Percentiles rank a stretch among this genome's conserved stretches.
phyloP scores from a whole-genome alignment of 2,113 vertebrate genomes.

The Mobula hypostoma region DNA sequence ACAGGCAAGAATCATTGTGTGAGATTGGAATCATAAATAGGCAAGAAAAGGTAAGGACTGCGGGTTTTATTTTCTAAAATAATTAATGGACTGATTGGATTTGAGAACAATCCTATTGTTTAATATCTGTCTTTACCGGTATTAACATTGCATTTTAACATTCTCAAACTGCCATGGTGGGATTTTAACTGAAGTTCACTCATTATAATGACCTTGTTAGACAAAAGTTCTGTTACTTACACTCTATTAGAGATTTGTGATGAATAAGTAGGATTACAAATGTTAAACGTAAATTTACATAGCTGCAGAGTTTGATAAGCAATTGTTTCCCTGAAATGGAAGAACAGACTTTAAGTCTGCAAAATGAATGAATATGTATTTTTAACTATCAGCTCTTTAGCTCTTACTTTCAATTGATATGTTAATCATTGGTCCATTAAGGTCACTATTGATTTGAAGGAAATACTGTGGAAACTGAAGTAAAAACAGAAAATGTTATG shows the following conservation, averaged over 20 bases:
- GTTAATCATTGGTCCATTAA: neutral
- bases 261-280: neutral
- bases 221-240: neutral
- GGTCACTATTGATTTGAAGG: neutral
- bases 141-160: neutral
- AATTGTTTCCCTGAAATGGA: neutral
- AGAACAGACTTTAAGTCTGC: neutral
- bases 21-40: too few species aligned
- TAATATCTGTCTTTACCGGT: neutral
- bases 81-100: too few species aligned
- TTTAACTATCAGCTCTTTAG: too few species aligned
- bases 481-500: too few species aligned
- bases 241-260: neutral
- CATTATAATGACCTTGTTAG: neutral
- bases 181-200: neutral
- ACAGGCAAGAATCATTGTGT: too few species aligned
- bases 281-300: neutral
- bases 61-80: neutral
- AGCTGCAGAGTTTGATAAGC: neutral
- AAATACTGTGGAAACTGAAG: neutral
- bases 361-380: neutral
- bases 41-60: too few species aligned
- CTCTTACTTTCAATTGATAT: neutral
- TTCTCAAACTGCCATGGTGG: neutral
- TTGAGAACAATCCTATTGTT: neutral